Percentiles rank a stretch among this genome's conserved stretches.
phyloP scores from a whole-genome alignment of 2,113 vertebrate genomes.

The Myotis davidii region DNA sequence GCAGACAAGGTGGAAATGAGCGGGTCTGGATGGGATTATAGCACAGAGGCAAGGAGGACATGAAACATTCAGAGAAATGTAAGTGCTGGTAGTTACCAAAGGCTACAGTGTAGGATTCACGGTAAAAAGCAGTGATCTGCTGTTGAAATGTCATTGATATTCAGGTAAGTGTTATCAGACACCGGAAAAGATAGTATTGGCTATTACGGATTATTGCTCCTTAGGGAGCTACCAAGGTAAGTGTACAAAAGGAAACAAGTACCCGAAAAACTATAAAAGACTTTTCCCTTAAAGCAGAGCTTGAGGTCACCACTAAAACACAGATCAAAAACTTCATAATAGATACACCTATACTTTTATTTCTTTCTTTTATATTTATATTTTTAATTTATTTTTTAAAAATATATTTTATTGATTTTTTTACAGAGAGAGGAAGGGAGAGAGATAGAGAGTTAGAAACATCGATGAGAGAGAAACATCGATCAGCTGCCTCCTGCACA shows the following conservation, averaged over 20 bases:
- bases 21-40: background rate
- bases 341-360: background rate
- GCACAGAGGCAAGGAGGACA: background rate
- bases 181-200: background rate
- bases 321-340: background rate
- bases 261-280: background rate
- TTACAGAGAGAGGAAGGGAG: no score
- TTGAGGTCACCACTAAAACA: constrained; percentile 5
- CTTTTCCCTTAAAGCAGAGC: background rate
- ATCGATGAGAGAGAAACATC: no score
- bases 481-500: no score
- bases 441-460: no score
- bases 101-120: background rate
- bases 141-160: background rate
- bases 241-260: background rate
- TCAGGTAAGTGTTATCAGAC: background rate
- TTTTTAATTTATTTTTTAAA: no score
- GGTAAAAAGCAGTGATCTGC: background rate
- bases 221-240: background rate
- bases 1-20: background rate
- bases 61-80: background rate
- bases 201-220: background rate
- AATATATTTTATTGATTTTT: no score
- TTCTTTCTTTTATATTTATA: background rate
- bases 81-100: background rate